Evolutionary conservation across 1,140 invertebrate genomes (phyloP).

Genomic region (Calycopis cecrops): DNA sequence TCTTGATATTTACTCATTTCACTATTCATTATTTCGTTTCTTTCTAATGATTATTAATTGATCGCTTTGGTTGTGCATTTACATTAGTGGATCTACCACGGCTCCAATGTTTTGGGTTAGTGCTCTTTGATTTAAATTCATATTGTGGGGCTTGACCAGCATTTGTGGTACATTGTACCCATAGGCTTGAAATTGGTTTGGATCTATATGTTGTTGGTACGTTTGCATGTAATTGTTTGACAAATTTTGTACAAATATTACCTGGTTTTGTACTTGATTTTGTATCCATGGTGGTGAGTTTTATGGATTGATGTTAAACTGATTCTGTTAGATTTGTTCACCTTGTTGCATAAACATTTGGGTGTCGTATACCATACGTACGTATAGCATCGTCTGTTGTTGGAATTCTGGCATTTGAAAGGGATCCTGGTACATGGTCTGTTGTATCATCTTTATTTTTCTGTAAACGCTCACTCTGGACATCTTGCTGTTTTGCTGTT

Average conservation of each 20-base stretch:
- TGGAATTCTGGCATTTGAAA: conserved; percentile 37
- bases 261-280: conserved; percentile 48
- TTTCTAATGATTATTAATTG: conserved; percentile 18
- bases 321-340: conserved; percentile 57
- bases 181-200: conserved; percentile 53
- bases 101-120: conserved; percentile 21
- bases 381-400: conserved; percentile 55
- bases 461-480: too few species aligned
- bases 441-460: too few species aligned
- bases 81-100: conserved; percentile 12
- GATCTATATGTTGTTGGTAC: conserved; percentile 47
- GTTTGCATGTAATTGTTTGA: conserved; percentile 41
- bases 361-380: conserved; percentile 54
- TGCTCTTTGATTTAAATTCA: conserved; percentile 25
- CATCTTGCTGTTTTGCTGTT: too few species aligned
- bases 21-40: conserved; percentile 24
- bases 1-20: conserved; percentile 23
- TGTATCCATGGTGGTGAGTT: conserved; percentile 64
- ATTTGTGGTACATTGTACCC: conserved; percentile 48
- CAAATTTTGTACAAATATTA: conserved; percentile 56
- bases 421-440: conserved; percentile 37
- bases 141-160: conserved; percentile 41
- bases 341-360: conserved; percentile 53
- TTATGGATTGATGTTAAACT: conserved; percentile 54
- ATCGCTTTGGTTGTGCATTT: conserved; percentile 21